These are phyloP conservation scores for Trematocara unimaculatum DNA, from an alignment of 2,113 vertebrate species.

Conservation along the genomic window DNA sequence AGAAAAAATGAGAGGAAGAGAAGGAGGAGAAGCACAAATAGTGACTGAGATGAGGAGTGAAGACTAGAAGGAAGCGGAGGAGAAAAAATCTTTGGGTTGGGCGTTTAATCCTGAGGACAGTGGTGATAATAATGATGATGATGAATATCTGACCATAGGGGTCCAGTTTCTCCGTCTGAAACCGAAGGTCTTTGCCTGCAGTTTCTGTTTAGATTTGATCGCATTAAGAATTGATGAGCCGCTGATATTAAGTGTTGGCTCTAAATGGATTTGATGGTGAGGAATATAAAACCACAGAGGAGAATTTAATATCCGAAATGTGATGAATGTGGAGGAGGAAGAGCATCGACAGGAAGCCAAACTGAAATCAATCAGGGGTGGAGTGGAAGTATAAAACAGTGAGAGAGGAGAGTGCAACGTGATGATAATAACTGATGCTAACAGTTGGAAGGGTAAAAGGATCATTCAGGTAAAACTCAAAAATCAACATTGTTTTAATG, in stretches of 20 bases:
- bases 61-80: background rate
- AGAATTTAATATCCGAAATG: conserved; percentile 21
- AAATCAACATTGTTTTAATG: background rate
- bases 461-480: background rate
- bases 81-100: background rate
- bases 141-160: background rate
- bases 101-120: background rate
- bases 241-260: conserved; percentile 29
- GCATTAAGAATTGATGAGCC: conserved; percentile 32
- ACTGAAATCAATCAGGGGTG: conserved; percentile 32
- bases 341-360: conserved; percentile 36
- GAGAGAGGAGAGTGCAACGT: background rate
- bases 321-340: conserved; percentile 37
- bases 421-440: background rate
- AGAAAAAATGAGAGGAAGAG: background rate
- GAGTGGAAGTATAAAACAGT: background rate
- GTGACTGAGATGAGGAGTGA: background rate
- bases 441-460: background rate
- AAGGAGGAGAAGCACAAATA: background rate
- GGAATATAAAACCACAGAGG: conserved; percentile 19
- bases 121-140: background rate
- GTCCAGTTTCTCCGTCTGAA: background rate
- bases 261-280: conserved; percentile 7
- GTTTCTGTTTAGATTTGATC: conserved; percentile 8
- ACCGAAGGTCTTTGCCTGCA: background rate